phyloP scores from a whole-genome alignment of 1,140 invertebrate species.

The Brachionus calyciflorus region DNA sequence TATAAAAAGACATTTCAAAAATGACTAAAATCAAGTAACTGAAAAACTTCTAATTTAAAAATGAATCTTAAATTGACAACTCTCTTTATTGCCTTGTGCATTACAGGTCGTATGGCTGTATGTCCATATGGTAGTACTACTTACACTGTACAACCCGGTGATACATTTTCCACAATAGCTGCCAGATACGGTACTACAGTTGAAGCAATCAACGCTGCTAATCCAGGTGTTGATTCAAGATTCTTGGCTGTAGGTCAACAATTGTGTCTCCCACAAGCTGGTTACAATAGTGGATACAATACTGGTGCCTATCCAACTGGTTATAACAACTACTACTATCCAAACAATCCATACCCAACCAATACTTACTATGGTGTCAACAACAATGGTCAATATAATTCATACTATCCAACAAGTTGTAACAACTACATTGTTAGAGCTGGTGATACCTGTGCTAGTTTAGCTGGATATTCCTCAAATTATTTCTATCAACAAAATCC shows the following conservation, averaged over 20 bases:
- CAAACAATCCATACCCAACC: neutral
- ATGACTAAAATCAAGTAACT: no score
- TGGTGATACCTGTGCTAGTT: no score
- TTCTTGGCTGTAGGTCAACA: neutral
- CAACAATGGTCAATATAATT: constrained; percentile 19
- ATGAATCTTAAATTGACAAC: no score
- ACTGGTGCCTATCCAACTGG: neutral
- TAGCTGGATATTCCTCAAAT: neutral
- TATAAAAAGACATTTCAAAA: no score
- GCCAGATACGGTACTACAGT: neutral
- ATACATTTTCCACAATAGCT: neutral
- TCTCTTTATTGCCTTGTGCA: no score
- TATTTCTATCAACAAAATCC: constrained; percentile 1
- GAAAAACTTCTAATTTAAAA: no score
- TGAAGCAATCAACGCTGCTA: neutral
- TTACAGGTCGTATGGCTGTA: no score
- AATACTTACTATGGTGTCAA: constrained; percentile 17
- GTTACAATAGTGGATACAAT: neutral
- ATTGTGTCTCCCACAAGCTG: neutral
- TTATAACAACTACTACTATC: neutral
- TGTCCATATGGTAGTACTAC: neutral
- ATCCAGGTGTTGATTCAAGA: constrained; percentile 19
- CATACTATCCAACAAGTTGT: neutral
- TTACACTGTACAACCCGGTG: neutral
- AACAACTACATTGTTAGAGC: neutral